Base-by-base conservation (phyloP, 2,888 invertebrate species). In the Drosophila quinaria region DNA sequence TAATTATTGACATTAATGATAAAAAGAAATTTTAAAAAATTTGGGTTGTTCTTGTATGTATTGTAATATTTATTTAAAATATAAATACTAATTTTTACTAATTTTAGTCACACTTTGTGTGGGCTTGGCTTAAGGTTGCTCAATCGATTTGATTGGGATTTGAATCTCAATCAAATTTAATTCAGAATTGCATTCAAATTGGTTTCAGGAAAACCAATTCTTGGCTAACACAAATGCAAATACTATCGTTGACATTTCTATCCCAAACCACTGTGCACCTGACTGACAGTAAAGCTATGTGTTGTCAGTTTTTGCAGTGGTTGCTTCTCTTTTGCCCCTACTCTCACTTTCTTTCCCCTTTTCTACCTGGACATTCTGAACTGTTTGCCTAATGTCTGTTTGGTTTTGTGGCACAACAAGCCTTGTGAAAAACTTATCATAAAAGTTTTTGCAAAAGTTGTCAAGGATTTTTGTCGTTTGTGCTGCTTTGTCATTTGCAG, bases 361-460 rank as follows among this genome's bases (percentile, higher is more conserved):
- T 17, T 33, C 15, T 31, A 25, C 19, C 35, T 41, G 56, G 44
- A 37, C 41, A 17, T 33, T 11, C 47, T 42, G 58, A 29, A 73
- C 65, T 52, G 65, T 50, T 74, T 58, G 70, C 70, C 87, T 80
- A 87, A 85, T 85, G 87, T 74, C 82, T 75, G 70, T 82, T 84
- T 78, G 80, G 80, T 82, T 87, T 87, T 78, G 75, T 81, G 80
- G 76, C 87, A 84, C 76, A 78, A 68, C 74, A 83, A 70, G 69
- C 56, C 56, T 55, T 81, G 64, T 71, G 78, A 65, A 75, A 70
- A 82, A 83, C 86, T 86, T 86, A 80, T 86, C 83, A 81, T 73
- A 82, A 82, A 87, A 85, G 49, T 87, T 84, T 76, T 74, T 47
- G 52, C 50, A 81, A 82, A 86, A 86, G 86, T 88, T 86, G 81